These are phyloP conservation scores for Melanotaenia duboulayi DNA, from an alignment of 2,113 vertebrate species.

Conservation along the genomic window DNA sequence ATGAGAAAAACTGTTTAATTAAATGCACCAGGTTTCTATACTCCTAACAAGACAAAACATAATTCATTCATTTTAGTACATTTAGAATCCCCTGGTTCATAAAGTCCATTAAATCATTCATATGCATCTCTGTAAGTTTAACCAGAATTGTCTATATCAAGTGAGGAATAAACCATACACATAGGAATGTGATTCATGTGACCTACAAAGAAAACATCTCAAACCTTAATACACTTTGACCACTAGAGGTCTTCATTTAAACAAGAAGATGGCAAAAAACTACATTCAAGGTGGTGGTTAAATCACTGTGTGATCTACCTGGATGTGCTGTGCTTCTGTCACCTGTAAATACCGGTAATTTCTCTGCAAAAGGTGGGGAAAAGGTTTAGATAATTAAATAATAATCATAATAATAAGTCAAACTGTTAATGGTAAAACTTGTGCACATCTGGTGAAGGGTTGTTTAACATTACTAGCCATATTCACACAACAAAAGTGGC, in stretches of 20 bases:
- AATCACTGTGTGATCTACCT: constrained; percentile 63
- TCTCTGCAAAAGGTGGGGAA: constrained; percentile 68
- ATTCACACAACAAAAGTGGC: too few species aligned
- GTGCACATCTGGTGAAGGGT: too few species aligned
- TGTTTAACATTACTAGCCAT: too few species aligned
- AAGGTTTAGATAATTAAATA: too few species aligned
- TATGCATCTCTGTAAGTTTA: background rate
- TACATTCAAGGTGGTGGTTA: too few species aligned
- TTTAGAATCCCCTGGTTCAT: background rate
- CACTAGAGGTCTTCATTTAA: constrained; percentile 1
- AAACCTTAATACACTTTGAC: background rate
- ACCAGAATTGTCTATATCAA: background rate
- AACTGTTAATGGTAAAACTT: too few species aligned
- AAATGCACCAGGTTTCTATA: background rate
- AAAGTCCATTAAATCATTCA: background rate
- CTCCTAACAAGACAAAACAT: background rate
- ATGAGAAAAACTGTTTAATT: background rate
- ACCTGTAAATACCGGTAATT: constrained; percentile 56
- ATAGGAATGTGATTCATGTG: background rate
- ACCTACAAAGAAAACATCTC: background rate
- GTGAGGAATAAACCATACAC: background rate
- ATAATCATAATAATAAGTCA: too few species aligned
- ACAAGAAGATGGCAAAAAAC: background rate
- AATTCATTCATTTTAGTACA: too few species aligned
- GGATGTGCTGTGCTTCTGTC: constrained; percentile 55